phyloP scores from a whole-genome alignment of 2,797 vertebrate species.

The Parauchenoglanis ngamensis region DNA sequence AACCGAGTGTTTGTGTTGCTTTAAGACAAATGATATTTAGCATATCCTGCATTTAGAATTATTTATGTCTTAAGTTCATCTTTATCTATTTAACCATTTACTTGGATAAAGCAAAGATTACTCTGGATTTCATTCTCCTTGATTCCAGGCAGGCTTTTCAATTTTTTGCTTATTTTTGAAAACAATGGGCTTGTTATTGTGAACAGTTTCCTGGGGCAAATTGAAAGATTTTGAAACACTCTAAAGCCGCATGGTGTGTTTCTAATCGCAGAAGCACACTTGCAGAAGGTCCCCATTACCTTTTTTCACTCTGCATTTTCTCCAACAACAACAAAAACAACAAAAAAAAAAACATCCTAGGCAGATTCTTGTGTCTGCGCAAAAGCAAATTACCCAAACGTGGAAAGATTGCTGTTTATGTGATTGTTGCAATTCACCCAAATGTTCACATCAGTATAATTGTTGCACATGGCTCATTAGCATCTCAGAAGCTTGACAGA shows the following conservation, averaged over 20 bases:
- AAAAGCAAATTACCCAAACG: conserved; percentile 37
- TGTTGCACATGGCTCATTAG: conserved; percentile 33
- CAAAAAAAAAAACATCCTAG: conserved; percentile 4
- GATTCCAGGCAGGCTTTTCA: conserved; percentile 48
- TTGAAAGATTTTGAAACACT: conserved; percentile 56
- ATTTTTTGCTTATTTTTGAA: conserved; percentile 44
- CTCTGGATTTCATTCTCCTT: conserved; percentile 55
- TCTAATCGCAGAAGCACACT: conserved; percentile 61
- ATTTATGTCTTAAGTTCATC: conserved; percentile 10
- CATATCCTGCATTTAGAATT: conserved; percentile 8
- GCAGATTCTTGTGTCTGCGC: conserved; percentile 27
- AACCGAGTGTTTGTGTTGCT: background rate
- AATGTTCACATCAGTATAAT: conserved; percentile 19
- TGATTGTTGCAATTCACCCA: conserved; percentile 32
- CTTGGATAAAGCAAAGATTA: conserved; percentile 30
- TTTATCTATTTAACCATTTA: conserved; percentile 21
- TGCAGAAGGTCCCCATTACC: conserved; percentile 67
- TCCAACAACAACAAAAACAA: conserved; percentile 32
- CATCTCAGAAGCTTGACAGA: conserved; percentile 12
- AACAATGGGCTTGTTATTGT: conserved; percentile 70
- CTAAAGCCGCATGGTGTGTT: conserved; percentile 59
- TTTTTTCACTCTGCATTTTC: conserved; percentile 53
- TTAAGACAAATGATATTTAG: conserved; percentile 52
- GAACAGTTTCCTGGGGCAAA: conserved; percentile 60
- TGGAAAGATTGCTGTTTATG: conserved; percentile 29